Percentiles rank a stretch among this genome's conserved stretches.
phyloP scores from a whole-genome alignment of 2,797 vertebrate genomes.

The Centropyge bicolor region DNA sequence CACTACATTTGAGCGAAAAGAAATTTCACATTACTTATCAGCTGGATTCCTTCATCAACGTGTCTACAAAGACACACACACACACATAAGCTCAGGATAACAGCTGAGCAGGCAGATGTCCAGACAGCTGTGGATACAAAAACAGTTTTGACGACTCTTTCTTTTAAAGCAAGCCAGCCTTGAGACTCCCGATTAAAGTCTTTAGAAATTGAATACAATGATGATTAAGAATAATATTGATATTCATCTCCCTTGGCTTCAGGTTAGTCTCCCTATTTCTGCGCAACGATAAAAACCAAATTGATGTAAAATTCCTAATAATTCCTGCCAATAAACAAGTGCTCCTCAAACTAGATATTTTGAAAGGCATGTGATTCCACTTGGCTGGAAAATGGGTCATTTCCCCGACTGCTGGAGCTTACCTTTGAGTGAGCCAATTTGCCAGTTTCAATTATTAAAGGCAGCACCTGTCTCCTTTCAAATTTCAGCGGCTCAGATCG shows the following conservation, averaged over 20 bases:
- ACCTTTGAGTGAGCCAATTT: constrained; percentile 76
- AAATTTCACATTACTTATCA: not conserved
- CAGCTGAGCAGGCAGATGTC: constrained; percentile 70
- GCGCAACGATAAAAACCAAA: constrained; percentile 16
- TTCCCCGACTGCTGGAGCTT: constrained; percentile 57
- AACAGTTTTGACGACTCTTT: constrained; percentile 39
- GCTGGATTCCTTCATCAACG: constrained; percentile 4
- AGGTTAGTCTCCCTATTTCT: constrained; percentile 24
- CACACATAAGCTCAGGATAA: constrained; percentile 2
- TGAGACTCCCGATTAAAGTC: constrained; percentile 27
- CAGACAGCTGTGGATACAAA: constrained; percentile 64
- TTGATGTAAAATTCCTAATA: constrained; percentile 16
- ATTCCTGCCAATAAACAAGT: constrained; percentile 52
- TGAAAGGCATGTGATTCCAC: constrained; percentile 49
- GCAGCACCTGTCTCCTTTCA: constrained; percentile 74
- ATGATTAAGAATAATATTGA: constrained; percentile 54
- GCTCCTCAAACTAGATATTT: constrained; percentile 40
- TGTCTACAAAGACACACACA: not conserved
- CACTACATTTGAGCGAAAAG: not conserved
- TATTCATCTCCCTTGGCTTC: constrained; percentile 39
- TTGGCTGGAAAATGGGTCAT: constrained; percentile 70
- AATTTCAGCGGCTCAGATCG: constrained; percentile 55
- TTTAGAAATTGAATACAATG: constrained; percentile 47
- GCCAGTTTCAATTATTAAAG: constrained; percentile 78
- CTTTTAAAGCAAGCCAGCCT: constrained; percentile 41